Base-by-base conservation (phyloP, 2,797 vertebrate species). In the Tapirus indicus region DNA sequence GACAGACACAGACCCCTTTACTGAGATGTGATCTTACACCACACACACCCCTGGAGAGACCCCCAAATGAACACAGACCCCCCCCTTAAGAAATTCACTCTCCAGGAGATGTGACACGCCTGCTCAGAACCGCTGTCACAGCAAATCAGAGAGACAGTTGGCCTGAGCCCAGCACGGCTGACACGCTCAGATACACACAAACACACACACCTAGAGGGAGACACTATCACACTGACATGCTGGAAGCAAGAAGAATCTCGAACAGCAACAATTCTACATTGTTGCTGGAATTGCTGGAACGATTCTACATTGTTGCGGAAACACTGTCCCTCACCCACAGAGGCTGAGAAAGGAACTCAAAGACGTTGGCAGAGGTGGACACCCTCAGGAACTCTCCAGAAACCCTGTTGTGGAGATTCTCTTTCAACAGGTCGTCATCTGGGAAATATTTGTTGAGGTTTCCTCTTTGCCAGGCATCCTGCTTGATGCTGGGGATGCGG, bases 231-330 rank as follows among this genome's bases (percentile, higher is more conserved):
- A 25, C 38, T 38, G 72, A 89, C 3, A 3, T 0, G 8, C 62
- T 1, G 3, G 35, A 27, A 18, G 11, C 1, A 1, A 13, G 13
- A 25, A 20, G 38, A 52, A 5, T 41, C 7, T 0, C 0, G 0
- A 7, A 12, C 47, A 9, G 56, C n/a, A 35, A 3, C 12, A 2
- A 0, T 4, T 25, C 27, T 44, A 9, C 66, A 9, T 0, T 38
- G 38, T 38, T 38, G 38, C 38, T 38, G 38, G 38, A 38, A 38
- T 38, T 38, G 38, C 38, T 38, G 38, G 38, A 38, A 38, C 38
- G 38, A 38, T 38, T 38, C 38, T 38, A 38, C 38, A 38, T 38
- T 38, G 38, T 38, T 38, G 1, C 12, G 3, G 8, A 68, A 5
- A 21, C 1, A 1, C 14, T 32, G 0, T 29, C 18, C 6, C 56